Evolutionary conservation across 2,797 vertebrate species (phyloP).

Genomic region (Catostomus latipinnis): DNA sequence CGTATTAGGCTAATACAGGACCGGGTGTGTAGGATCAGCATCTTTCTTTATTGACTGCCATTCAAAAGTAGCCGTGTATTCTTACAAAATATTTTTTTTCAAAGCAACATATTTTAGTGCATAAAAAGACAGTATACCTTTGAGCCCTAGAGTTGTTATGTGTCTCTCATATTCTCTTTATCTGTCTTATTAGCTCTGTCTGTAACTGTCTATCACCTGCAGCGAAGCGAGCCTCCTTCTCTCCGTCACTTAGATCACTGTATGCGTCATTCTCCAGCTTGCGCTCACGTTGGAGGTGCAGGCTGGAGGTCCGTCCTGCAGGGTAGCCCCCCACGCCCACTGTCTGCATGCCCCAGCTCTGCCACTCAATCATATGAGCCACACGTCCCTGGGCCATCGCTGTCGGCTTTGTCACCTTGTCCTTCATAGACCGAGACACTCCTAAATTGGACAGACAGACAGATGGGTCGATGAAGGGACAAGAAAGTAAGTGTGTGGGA

Average conservation of each 20-base stretch:
- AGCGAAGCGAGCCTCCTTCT: slow-evolving; percentile 96
- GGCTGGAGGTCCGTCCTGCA: slow-evolving; percentile 83
- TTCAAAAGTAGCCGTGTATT: too few species aligned
- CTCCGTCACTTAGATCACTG: slow-evolving; percentile 96
- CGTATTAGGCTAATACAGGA: too few species aligned
- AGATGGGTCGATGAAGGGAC: slow-evolving; percentile 12
- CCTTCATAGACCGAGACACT: slow-evolving; percentile 94
- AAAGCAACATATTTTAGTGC: too few species aligned
- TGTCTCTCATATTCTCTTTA: neutral
- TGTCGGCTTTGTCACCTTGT: slow-evolving; percentile 97
- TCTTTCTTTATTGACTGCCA: too few species aligned
- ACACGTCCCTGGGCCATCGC: slow-evolving; percentile 95
- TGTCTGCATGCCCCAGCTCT: slow-evolving; percentile 92
- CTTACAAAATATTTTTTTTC: too few species aligned
- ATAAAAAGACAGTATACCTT: neutral
- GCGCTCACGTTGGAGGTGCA: slow-evolving; percentile 80
- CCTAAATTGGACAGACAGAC: slow-evolving; percentile 74
- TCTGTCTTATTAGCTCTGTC: neutral
- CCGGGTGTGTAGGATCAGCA: too few species aligned
- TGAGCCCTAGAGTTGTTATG: neutral
- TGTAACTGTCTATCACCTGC: slow-evolving; percentile 82
- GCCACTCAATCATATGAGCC: slow-evolving; percentile 99
- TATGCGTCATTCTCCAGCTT: slow-evolving; percentile 89
- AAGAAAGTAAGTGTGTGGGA: neutral
- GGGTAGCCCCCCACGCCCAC: slow-evolving; percentile 82